Evolutionary conservation across 2,113 vertebrate genomes (phyloP).

Genomic region (Pelecanoides urinatrix): DNA sequence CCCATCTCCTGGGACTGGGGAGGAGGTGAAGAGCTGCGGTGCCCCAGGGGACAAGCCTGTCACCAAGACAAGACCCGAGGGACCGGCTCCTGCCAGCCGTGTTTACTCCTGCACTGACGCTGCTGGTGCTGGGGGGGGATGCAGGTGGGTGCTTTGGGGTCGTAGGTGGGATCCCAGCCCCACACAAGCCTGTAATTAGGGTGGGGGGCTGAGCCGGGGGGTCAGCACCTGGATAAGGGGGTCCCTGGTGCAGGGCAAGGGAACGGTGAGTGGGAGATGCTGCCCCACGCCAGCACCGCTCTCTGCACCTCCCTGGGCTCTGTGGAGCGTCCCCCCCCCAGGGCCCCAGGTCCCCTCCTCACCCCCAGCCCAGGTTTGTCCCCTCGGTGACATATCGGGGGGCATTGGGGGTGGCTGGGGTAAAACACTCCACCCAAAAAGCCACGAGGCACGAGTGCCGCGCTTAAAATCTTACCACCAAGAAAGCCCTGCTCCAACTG

Average conservation of each 20-base stretch:
- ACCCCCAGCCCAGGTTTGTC: neutral
- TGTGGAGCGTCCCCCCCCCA: neutral
- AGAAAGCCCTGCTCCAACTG: neutral
- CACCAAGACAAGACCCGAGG: neutral
- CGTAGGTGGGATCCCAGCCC: neutral
- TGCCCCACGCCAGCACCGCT: neutral
- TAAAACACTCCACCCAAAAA: neutral
- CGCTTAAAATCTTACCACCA: neutral
- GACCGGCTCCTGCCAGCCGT: neutral
- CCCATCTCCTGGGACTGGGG: neutral
- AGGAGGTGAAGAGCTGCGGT: neutral
- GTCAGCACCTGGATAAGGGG: neutral
- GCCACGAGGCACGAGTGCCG: neutral
- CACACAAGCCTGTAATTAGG: neutral
- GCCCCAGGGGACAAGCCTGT: neutral
- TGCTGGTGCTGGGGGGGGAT: neutral
- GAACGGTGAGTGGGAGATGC: fast-evolving
- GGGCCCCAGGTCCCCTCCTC: neutral
- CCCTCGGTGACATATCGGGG: fast-evolving
- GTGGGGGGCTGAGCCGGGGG: neutral
- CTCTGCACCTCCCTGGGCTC: neutral
- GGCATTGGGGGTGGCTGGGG: neutral
- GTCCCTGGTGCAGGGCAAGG: neutral
- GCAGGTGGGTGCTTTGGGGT: neutral
- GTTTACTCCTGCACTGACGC: neutral